Evolutionary conservation across 2,888 invertebrate species (phyloP).

Genomic region (Chymomyza caudatula): DNA sequence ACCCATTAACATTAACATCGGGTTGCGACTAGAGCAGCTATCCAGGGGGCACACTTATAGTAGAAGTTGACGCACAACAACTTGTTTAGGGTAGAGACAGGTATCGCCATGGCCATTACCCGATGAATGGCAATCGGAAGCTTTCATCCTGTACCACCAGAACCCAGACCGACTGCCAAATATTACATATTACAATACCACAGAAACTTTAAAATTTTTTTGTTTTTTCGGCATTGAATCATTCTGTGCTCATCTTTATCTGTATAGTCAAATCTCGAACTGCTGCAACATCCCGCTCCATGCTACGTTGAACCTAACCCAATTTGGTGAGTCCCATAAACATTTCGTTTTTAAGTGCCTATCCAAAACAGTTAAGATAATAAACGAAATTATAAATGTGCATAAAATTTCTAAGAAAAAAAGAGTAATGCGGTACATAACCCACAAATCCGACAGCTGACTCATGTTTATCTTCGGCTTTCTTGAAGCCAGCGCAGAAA

Average conservation of each 20-base stretch:
- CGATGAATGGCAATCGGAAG: too few species aligned
- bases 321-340: conserved; percentile 39
- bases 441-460: conserved; percentile 39
- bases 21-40: too few species aligned
- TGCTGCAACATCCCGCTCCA: background rate
- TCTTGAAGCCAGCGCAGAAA: conserved; percentile 30
- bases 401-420: conserved; percentile 52
- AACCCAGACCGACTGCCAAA: too few species aligned
- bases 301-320: conserved; percentile 18
- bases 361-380: conserved; percentile 8
- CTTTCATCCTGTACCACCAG: too few species aligned
- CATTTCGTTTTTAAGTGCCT: conserved; percentile 26
- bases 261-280: background rate
- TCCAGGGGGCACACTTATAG: too few species aligned
- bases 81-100: too few species aligned
- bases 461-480: conserved; percentile 46
- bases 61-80: too few species aligned
- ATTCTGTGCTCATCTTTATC: background rate
- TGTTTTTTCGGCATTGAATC: background rate
- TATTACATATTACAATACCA: background rate
- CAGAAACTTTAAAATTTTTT: background rate
- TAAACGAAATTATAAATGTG: conserved; percentile 35
- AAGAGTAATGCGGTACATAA: conserved; percentile 18
- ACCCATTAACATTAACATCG: too few species aligned
- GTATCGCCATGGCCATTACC: too few species aligned